Conservation (phyloP, 2,113 vertebrate species). For the Brachirus orientalis region DNA sequence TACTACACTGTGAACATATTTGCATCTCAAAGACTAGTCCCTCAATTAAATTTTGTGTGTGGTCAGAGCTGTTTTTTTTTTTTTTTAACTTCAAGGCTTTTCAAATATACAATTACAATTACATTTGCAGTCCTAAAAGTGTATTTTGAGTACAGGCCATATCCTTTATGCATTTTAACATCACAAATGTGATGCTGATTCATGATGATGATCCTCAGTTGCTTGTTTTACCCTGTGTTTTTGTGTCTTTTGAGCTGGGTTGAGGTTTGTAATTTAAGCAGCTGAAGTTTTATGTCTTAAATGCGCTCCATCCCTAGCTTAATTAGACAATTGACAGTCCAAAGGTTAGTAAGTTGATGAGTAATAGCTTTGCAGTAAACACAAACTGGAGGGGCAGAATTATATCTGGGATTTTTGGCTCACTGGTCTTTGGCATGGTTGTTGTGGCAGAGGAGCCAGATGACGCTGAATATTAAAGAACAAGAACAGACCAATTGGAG, state of each 20-base stretch:
- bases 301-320: conserved; percentile 22
- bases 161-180: too few species aligned
- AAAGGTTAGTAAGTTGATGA: conserved; percentile 50
- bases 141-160: too few species aligned
- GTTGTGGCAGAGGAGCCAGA: conserved; percentile 15
- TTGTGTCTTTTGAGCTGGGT: too few species aligned
- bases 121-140: too few species aligned
- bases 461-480: conserved; percentile 6
- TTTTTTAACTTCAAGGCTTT: too few species aligned
- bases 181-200: too few species aligned
- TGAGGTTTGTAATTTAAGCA: conserved; percentile 13
- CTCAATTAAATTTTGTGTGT: too few species aligned
- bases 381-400: conserved; percentile 34
- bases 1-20: conserved; percentile 33
- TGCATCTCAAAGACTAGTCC: conserved; percentile 18
- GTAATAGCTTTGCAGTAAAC: conserved; percentile 58
- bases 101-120: too few species aligned
- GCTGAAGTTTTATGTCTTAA: conserved; percentile 24
- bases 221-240: conserved; percentile 2
- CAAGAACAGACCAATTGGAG: background rate
- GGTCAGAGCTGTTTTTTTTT: too few species aligned
- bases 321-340: conserved; percentile 35
- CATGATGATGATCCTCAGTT: too few species aligned
- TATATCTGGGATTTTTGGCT: conserved; percentile 34
- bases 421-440: conserved; percentile 22